Percentiles rank a stretch among this genome's conserved stretches.
Conservation (phyloP, 1,140 invertebrate species). For the Drosophila ambigua region DNA sequence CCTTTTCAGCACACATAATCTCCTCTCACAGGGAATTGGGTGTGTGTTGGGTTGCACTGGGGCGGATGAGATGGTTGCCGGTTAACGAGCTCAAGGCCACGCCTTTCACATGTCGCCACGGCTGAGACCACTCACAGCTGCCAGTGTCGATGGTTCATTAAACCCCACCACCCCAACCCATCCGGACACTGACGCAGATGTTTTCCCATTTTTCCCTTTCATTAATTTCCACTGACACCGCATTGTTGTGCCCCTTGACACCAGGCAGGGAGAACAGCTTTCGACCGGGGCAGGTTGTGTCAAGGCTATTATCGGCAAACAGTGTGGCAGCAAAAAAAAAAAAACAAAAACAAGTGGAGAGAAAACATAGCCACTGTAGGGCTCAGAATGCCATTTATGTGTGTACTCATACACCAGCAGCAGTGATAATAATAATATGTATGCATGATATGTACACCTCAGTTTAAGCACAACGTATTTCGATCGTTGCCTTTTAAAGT, state of each 20-base stretch:
- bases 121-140: slow-evolving; percentile 51
- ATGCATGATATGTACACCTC: no score
- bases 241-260: slow-evolving; percentile 37
- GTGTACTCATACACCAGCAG: no score
- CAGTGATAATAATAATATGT: no score
- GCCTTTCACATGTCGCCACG: slow-evolving; percentile 61
- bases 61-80: not conserved
- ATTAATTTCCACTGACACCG: slow-evolving; percentile 35
- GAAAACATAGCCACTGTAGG: no score
- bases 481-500: no score
- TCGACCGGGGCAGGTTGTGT: slow-evolving; percentile 26
- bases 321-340: no score
- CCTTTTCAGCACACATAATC: slow-evolving; percentile 5
- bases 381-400: no score
- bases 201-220: slow-evolving; percentile 2
- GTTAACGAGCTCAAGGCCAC: slow-evolving; percentile 46
- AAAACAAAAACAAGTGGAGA: no score
- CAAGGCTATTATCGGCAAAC: not conserved
- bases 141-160: slow-evolving; percentile 21
- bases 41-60: not conserved
- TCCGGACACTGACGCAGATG: slow-evolving; percentile 3
- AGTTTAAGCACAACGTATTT: no score
- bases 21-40: slow-evolving; percentile 23
- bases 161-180: slow-evolving; percentile 1
- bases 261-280: slow-evolving; percentile 31